Base-by-base conservation (phyloP, 2,888 invertebrate genomes). In the Tuberolachnus salignus region DNA sequence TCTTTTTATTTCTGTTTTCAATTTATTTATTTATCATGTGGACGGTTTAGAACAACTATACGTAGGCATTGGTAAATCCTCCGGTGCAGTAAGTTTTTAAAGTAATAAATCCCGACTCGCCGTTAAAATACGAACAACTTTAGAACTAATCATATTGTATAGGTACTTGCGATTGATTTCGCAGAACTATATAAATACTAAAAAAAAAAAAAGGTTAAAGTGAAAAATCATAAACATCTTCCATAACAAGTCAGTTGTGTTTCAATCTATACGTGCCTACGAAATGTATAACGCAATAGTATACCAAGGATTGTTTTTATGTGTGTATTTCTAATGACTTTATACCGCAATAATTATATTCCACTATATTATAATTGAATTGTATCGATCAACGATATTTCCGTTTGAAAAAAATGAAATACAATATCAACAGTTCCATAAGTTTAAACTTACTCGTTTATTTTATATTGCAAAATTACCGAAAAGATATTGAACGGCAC, bases 181-280 rank as follows among this genome's bases (percentile, higher is more conserved):
- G 4, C n/a, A 49, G 3, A 67, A 67, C 49, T 51, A 51, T 34
- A 34, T 34, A 34, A n/a, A 34, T 34, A 34, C 11, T 67, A 26
- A 26, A 66, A 49, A 66, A 46, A 66, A 64, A 61, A 61, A n/a
- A 42, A 26, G 13, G 1, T 34, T 34, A n/a, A n/a, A n/a, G n/a
- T n/a, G n/a, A n/a, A n/a, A n/a, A n/a, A n/a, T n/a, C n/a, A n/a
- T n/a, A n/a, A n/a, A n/a, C n/a, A n/a, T 13, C 21, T 63, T 44
- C 13, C 19, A 14, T 14, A 19, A 44, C 44, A 44, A 63, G 42
- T 63, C 19, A 4, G 44, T 63, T 63, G 42, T 63, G 21, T 19
- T 63, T 19, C 6, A 63, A 59, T 59, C 14, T 44, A 10, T 3
- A 63, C n/a, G n/a, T n/a, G n/a, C n/a, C 10, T 10, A 44, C 4